A percentile compares a stretch with the other conserved stretches of the same genome.
These are phyloP conservation scores for Heterodera schachtii DNA, from an alignment of 1,140 invertebrate species.

Conservation along the genomic window DNA sequence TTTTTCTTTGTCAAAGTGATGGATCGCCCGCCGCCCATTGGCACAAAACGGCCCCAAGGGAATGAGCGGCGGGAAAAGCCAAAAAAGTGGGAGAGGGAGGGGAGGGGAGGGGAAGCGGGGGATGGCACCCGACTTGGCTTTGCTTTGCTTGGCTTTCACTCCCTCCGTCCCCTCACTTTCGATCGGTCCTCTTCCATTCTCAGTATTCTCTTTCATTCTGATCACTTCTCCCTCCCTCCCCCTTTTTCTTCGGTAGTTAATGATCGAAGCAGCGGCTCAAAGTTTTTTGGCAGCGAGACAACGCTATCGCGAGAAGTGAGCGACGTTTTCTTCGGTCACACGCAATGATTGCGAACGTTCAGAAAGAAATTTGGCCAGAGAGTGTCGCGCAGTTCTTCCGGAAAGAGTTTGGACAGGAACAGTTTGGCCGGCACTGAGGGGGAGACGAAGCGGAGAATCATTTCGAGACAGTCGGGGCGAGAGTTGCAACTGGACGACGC, in stretches of 20 bases:
- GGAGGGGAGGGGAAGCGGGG: no score
- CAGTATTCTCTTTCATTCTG: background rate
- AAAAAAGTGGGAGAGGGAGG: background rate
- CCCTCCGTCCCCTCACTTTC: no score
- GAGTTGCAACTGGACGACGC: slow-evolving; percentile 48
- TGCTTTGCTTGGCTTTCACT: no score
- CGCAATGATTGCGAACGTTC: background rate
- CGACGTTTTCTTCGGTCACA: background rate
- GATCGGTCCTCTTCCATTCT: background rate
- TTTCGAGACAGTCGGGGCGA: slow-evolving; percentile 47
- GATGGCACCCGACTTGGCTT: no score
- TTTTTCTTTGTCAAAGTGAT: slow-evolving; percentile 12
- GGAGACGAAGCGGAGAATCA: slow-evolving; percentile 35
- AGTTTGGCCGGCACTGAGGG: slow-evolving; percentile 12
- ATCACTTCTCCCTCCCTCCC: background rate
- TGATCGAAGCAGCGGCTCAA: slow-evolving; percentile 30
- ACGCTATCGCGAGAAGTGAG: slow-evolving; percentile 22
- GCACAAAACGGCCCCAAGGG: slow-evolving; percentile 4
- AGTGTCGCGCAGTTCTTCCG: slow-evolving; percentile 16
- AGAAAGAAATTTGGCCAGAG: slow-evolving; percentile 7
- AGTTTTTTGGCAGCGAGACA: slow-evolving; percentile 30
- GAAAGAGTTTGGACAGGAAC: slow-evolving; percentile 23
- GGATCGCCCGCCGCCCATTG: background rate
- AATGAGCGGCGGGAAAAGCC: background rate
- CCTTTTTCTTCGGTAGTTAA: background rate